Evolutionary conservation across 2,113 vertebrate species (phyloP).

Genomic region (Sebastes schlegelii): DNA sequence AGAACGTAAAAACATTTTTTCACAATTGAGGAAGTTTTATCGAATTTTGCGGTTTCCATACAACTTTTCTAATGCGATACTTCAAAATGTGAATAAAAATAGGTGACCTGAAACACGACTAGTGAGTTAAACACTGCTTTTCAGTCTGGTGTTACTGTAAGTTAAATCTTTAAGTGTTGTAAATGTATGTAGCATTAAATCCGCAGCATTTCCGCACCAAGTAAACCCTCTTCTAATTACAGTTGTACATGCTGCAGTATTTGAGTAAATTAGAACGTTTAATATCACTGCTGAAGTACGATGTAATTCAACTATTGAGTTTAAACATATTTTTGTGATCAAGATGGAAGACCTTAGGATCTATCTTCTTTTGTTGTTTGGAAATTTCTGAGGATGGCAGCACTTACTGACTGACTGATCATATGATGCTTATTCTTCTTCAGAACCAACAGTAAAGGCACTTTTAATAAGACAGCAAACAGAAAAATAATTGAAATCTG

Average conservation of each 20-base stretch:
- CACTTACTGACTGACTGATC: background rate
- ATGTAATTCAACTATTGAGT: background rate
- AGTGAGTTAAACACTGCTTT: too few species aligned
- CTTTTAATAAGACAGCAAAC: slow-evolving; percentile 28
- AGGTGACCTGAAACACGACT: too few species aligned
- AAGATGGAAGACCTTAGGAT: background rate
- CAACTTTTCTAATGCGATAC: too few species aligned
- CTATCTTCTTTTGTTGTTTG: background rate
- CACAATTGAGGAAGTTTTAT: too few species aligned
- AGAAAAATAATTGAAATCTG: slow-evolving; percentile 18
- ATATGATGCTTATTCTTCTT: background rate
- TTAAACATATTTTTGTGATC: background rate
- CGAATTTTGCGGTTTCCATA: too few species aligned
- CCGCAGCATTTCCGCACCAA: background rate
- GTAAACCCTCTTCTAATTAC: background rate
- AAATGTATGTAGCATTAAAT: background rate
- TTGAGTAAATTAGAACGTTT: background rate
- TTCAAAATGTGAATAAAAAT: too few species aligned
- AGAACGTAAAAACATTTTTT: too few species aligned
- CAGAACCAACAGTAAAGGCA: background rate
- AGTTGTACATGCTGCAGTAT: background rate
- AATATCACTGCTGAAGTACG: background rate
- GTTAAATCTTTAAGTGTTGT: background rate
- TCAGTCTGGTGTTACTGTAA: background rate
- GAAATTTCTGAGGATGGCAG: background rate